These are phyloP conservation scores for Pluvialis apricaria DNA, from an alignment of 2,113 vertebrate species.

Conservation along the genomic window DNA sequence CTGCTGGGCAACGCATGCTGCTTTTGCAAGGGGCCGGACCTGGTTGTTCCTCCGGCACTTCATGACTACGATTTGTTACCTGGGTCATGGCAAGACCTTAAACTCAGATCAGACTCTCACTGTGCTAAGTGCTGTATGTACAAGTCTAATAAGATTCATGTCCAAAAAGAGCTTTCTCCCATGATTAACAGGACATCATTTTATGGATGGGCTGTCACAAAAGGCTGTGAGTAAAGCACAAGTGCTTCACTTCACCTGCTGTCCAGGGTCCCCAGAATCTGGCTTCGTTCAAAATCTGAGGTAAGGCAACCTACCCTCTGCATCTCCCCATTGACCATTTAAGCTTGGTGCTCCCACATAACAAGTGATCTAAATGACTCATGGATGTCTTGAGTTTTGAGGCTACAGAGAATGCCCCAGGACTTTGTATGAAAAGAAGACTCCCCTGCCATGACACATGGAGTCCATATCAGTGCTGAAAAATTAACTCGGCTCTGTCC, in stretches of 20 bases:
- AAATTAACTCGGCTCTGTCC: neutral
- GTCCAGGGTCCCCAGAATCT: neutral
- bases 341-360: neutral
- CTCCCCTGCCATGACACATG: rapidly evolving
- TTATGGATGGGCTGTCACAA: neutral
- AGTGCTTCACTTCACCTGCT: neutral
- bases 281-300: neutral
- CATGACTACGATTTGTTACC: neutral
- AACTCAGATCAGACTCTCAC: neutral
- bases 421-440: neutral
- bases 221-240: neutral
- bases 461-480: neutral
- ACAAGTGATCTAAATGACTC: neutral
- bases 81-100: neutral
- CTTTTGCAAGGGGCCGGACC: neutral
- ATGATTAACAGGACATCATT: neutral
- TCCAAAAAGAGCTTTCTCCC: neutral
- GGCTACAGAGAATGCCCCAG: neutral
- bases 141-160: neutral
- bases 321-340: neutral
- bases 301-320: neutral
- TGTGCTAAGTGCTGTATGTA: neutral
- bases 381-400: neutral
- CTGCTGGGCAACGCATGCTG: neutral
- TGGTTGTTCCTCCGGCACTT: neutral